Base-by-base conservation (phyloP, 2,113 vertebrate species). In the Pachypanchax playfairii region DNA sequence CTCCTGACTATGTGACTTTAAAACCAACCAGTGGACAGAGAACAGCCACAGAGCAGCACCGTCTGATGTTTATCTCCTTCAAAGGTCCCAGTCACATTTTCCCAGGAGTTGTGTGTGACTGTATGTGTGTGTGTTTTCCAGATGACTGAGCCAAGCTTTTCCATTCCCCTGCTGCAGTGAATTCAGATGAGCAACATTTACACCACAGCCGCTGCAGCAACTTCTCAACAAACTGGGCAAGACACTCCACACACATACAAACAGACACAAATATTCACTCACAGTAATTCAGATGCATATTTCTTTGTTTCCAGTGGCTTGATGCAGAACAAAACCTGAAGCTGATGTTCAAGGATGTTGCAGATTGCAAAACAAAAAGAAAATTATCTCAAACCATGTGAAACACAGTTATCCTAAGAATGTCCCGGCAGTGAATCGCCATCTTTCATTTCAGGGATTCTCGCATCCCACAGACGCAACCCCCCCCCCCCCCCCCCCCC, bases 11-110 rank as follows among this genome's bases (percentile, higher is more conserved):
- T 43, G 65, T 52, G 57, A n/a, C n/a, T n/a, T 57, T 65, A 57
- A 26, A 77, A 72, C 50, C 50, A 21, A 51, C 73, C 75, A 69
- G 57, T 57, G 65, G 80, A 78, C 79, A 82, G 80, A 70, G 73
- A 85, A 77, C 75, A 70, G 70, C 80, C 25, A 69, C n/a, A n/a
- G n/a, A n/a, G n/a, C n/a, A n/a, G 46, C 62, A 22, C 64, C 38
- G 54, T 72, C 72, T 75, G 83, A 87, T 88, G 82, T 83, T 63
- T 79, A 86, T 87, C 88, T 86, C 56, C 70, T 70, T 56, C 42
- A n/a, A n/a, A n/a, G n/a, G n/a, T n/a, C n/a, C n/a, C n/a, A 65
- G 77, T 88, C 80, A 79, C 66, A 83, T 85, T 88, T 86, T 82
- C 88, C 86, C 88, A 86, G 83, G 70, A 75, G 79, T 47, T 58